Conservation (phyloP, 2,797 vertebrate species). For the Clarias laeviceps region DNA sequence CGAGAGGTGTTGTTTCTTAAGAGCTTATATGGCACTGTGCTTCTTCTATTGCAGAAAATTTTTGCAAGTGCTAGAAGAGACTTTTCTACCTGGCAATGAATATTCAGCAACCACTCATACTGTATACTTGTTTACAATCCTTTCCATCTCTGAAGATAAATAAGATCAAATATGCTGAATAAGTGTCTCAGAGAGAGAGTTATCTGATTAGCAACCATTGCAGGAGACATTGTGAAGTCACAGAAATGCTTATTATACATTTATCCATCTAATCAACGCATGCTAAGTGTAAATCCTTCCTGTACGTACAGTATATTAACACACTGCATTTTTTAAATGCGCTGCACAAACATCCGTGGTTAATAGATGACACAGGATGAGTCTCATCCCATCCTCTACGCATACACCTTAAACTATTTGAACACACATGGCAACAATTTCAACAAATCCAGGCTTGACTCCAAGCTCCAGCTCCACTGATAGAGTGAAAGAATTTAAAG, state of each 20-base stretch:
- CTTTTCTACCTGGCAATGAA: not conserved
- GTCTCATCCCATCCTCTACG: not conserved
- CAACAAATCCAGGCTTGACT: too few species aligned
- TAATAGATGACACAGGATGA: not conserved
- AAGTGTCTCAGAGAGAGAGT: not conserved
- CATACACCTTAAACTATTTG: not conserved
- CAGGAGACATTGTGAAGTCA: not conserved
- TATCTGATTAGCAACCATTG: constrained; percentile 1
- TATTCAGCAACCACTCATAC: not conserved
- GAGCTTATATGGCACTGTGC: not conserved
- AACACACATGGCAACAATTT: too few species aligned
- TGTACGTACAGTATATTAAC: constrained; percentile 17
- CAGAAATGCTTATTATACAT: not conserved
- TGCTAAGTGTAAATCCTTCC: not conserved
- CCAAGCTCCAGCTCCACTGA: too few species aligned
- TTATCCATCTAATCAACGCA: not conserved
- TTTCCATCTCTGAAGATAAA: not conserved
- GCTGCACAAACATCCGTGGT: not conserved
- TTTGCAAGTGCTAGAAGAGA: not conserved
- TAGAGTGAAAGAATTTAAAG: too few species aligned
- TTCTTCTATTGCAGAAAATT: not conserved
- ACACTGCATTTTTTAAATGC: not conserved
- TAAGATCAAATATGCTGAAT: not conserved
- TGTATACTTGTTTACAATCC: not conserved
- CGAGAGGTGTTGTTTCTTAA: constrained; percentile 12